These are phyloP conservation scores for Oncorhynchus gorbuscha DNA, from an alignment of 2,113 vertebrate species.

Conservation along the genomic window DNA sequence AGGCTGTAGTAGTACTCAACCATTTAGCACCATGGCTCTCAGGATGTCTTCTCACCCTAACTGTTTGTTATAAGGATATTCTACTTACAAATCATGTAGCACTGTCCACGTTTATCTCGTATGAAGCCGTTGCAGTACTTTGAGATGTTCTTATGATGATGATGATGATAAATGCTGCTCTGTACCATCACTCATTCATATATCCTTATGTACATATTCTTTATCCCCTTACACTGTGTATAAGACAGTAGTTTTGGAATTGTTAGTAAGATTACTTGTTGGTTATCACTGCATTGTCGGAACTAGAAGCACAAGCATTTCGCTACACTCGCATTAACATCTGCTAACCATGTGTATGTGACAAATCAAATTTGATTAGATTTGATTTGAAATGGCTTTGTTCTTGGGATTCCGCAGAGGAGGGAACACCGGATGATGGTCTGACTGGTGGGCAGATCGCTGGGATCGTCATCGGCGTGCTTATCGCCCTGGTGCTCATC, in stretches of 20 bases:
- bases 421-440: constrained; percentile 27
- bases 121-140: background rate
- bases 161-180: background rate
- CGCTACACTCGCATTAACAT: too few relatives aligned
- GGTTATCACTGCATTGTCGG: too few relatives aligned
- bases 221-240: too few relatives aligned
- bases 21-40: background rate
- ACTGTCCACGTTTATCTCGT: background rate
- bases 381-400: background rate
- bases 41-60: background rate
- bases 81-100: too few relatives aligned
- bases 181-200: too few relatives aligned
- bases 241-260: too few relatives aligned
- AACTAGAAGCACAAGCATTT: too few relatives aligned
- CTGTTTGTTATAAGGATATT: background rate
- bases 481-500: constrained; percentile 39
- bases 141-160: background rate
- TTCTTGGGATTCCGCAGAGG: constrained; percentile 30
- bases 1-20: background rate
- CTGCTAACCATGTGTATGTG: too few relatives aligned
- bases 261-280: too few relatives aligned
- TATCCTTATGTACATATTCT: too few relatives aligned
- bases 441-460: constrained; percentile 72
- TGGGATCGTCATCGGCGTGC: constrained; percentile 71
- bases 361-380: too few relatives aligned